A percentile compares a stretch with the other conserved stretches of the same genome.
phyloP scores from a whole-genome alignment of 1,140 invertebrate species.

The Sweltsa coloradensis region DNA sequence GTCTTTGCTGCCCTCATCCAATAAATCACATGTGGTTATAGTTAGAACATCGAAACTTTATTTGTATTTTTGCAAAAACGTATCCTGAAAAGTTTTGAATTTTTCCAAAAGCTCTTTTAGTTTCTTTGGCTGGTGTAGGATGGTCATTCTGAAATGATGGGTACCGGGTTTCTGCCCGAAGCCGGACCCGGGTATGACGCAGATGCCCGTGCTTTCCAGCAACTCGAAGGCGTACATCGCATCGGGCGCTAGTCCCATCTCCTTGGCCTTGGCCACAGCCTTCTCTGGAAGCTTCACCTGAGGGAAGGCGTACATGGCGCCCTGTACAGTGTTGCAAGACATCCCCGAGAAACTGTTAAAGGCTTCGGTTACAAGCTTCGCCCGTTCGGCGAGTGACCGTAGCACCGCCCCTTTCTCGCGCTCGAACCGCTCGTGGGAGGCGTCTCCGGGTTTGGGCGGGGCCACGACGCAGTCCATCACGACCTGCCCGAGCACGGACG shows the following conservation, averaged over 20 bases:
- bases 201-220: constrained; percentile 80
- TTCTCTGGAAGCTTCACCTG: constrained; percentile 46
- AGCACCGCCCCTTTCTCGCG: constrained; percentile 73
- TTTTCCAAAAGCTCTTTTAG: neutral
- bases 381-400: constrained; percentile 59
- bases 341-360: constrained; percentile 87
- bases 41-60: too few relatives aligned
- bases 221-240: constrained; percentile 89
- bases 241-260: constrained; percentile 61
- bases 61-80: neutral
- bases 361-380: constrained; percentile 73
- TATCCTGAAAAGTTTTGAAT: neutral
- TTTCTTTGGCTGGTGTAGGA: neutral
- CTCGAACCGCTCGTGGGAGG: constrained; percentile 60
- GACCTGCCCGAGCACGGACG: constrained; percentile 83
- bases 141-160: constrained; percentile 70
- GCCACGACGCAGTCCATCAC: constrained; percentile 56
- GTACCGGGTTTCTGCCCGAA: constrained; percentile 92
- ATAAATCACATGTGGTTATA: too few relatives aligned
- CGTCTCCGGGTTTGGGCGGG: constrained; percentile 70
- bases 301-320: constrained; percentile 54
- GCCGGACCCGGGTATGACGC: constrained; percentile 70
- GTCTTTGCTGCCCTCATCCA: too few relatives aligned
- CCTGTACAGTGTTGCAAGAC: constrained; percentile 67
- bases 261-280: constrained; percentile 64